Percentiles rank a stretch among this genome's conserved stretches.
phyloP scores from a whole-genome alignment of 2,888 invertebrate genomes.

The Sclerodermus sp. region DNA sequence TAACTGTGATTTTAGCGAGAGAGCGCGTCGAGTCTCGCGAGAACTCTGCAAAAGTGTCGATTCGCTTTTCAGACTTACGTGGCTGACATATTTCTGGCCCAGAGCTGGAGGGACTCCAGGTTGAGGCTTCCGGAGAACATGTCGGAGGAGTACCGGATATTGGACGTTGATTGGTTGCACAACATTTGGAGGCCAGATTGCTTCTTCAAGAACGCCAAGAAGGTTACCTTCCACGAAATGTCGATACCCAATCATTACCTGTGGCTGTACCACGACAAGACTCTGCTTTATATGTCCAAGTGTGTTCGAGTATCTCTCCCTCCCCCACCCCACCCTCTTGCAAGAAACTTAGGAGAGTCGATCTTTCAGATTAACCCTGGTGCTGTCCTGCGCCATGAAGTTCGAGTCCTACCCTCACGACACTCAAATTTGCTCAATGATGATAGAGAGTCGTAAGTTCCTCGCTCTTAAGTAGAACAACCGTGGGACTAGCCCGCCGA shows the following conservation, averaged over 20 bases:
- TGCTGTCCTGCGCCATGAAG: constrained; percentile 92
- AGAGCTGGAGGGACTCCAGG: constrained; percentile 89
- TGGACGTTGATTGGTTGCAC: constrained; percentile 88
- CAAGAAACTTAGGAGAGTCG: not conserved
- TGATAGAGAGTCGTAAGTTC: constrained; percentile 90
- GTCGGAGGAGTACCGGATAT: constrained; percentile 87
- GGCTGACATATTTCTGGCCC: constrained; percentile 88
- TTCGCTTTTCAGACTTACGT: constrained; percentile 76
- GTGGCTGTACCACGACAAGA: constrained; percentile 90
- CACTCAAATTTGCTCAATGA: constrained; percentile 90
- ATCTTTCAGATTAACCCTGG: constrained; percentile 75
- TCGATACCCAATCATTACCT: constrained; percentile 92
- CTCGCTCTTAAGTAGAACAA: no score
- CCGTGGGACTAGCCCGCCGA: no score
- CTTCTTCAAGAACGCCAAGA: constrained; percentile 92
- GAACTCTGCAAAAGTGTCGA: not conserved
- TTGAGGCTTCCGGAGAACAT: constrained; percentile 89
- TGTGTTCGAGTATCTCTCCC: constrained; percentile 56
- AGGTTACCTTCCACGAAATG: constrained; percentile 91
- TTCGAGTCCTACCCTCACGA: constrained; percentile 93
- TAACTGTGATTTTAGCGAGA: no score
- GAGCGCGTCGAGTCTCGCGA: no score
- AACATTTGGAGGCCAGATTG: constrained; percentile 92
- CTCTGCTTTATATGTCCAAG: constrained; percentile 91
- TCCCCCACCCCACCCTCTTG: no score